phyloP scores from a whole-genome alignment of 2,888 invertebrate species.

The Lacanobia oleracea region DNA sequence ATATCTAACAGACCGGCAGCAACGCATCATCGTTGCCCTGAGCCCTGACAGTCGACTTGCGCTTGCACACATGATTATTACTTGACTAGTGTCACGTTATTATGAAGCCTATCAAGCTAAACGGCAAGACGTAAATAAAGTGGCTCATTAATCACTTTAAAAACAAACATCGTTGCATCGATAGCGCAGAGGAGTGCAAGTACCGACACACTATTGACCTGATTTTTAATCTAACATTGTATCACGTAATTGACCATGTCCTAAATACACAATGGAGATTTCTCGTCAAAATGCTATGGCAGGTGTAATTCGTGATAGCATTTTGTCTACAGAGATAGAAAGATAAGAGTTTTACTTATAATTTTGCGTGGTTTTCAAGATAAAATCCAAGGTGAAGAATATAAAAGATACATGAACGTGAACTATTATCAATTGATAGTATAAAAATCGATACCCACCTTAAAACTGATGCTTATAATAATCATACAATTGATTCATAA shows the following conservation, averaged over 20 bases:
- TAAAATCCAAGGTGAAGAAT: slow-evolving; percentile 67
- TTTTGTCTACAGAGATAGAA: slow-evolving; percentile 70
- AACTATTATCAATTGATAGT: slow-evolving; percentile 39
- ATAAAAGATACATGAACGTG: slow-evolving; percentile 56
- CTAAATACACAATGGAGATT: slow-evolving; percentile 73
- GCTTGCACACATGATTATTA: slow-evolving; percentile 11
- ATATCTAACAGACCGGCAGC: slow-evolving; percentile 27
- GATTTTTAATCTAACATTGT: slow-evolving; percentile 62
- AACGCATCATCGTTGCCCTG: background rate
- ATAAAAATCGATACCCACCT: background rate
- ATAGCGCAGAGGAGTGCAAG: slow-evolving; percentile 47
- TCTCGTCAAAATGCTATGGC: slow-evolving; percentile 62
- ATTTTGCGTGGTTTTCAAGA: slow-evolving; percentile 66
- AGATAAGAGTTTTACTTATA: slow-evolving; percentile 69
- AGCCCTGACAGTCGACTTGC: slow-evolving; percentile 3
- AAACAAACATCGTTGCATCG: slow-evolving; percentile 44
- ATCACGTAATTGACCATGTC: slow-evolving; percentile 78
- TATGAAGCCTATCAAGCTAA: slow-evolving; percentile 1
- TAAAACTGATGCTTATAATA: slow-evolving; percentile 2
- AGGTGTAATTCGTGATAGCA: slow-evolving; percentile 66
- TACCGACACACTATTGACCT: slow-evolving; percentile 53
- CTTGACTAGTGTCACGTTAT: slow-evolving; percentile 8
- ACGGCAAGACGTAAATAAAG: background rate
- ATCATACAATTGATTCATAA: slow-evolving; percentile 28
- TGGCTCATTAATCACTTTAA: slow-evolving; percentile 37